Base-by-base conservation (phyloP, 2,797 vertebrate species). In the Ambastaia sidthimunki region DNA sequence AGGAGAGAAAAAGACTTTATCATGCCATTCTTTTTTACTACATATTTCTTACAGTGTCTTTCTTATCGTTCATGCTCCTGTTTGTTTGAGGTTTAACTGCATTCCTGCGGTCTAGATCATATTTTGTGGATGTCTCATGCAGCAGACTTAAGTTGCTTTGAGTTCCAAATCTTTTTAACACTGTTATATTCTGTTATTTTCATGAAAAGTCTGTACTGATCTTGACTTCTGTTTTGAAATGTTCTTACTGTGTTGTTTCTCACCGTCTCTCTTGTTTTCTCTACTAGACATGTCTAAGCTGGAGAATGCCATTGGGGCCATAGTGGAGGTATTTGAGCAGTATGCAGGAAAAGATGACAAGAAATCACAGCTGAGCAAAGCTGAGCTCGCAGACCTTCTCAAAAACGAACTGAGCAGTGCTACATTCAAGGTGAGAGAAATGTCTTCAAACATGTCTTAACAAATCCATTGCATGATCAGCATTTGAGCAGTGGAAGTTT, bases 321-420 rank as follows among this genome's bases (percentile, higher is more conserved):
- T 93, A 2, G 90, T 92, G 52, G 92, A 92, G 0, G 68, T 93
- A 31, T 94, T 93, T 59, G 63, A 91, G 71, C 86, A 93, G 7
- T 92, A 92, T 18, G 86, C 90, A 0, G 84, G 67, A 4, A 25
- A 7, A 57, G 91, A 86, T 1, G 87, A 89, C 11, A 84, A 85
- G 55, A 91, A 91, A 71, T 3, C 3, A 2, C 74, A 89, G 74
- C 66, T 94, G n/a, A 93, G 72, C 77, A 80, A 74, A 21, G 76
- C 78, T 0, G 92, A 93, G 74, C 70, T 94, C 0, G 81, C 84
- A 59, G 41, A 52, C 9, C 16, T 93, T 54, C 16, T 94, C 10
- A 76, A 90, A 34, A 16, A 55, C 23, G 89, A 93, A 67, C 84
- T 94, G 19, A 76, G 84, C 72, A 87, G 73, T 37, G 71, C 85